phyloP scores from a whole-genome alignment of 2,113 vertebrate species.

The Muscicapa adusta region DNA sequence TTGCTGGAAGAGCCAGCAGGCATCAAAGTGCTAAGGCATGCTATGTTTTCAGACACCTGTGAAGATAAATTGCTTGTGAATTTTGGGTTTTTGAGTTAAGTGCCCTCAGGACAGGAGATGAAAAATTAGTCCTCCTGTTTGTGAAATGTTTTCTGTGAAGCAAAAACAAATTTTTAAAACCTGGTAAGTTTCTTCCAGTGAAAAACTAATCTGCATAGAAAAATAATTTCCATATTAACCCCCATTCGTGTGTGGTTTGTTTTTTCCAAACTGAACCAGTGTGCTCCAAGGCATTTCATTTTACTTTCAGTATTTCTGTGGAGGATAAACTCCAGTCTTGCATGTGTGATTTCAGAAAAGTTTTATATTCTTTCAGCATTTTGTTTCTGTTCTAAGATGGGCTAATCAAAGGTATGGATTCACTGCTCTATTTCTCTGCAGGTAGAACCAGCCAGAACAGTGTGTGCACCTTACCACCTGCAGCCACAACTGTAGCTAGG shows the following conservation, averaged over 20 bases:
- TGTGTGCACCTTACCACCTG: not conserved
- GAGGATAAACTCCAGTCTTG: not conserved
- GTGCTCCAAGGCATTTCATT: not conserved
- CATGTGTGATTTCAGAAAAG: not conserved
- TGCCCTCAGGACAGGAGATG: not conserved
- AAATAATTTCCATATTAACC: not conserved
- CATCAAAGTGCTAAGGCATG: not conserved
- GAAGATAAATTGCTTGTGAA: not conserved
- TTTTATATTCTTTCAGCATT: not conserved
- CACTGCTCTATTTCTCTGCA: not conserved
- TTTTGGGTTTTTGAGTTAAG: not conserved
- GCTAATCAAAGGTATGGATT: not conserved
- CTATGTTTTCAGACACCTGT: not conserved
- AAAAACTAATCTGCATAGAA: not conserved
- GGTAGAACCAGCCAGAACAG: not conserved
- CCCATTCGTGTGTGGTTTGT: not conserved
- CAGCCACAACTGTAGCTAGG: not conserved
- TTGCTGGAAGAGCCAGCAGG: not conserved
- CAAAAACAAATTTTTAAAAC: not conserved
- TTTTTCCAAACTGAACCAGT: not conserved
- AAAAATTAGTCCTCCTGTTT: not conserved
- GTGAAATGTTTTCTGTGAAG: not conserved
- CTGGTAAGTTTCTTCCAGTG: not conserved
- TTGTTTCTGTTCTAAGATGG: not conserved
- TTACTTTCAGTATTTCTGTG: not conserved